Evolutionary conservation across 1,140 invertebrate genomes (phyloP), one percentile per base, ranked within the genome.

Genomic region (Dryas iulia): DNA sequence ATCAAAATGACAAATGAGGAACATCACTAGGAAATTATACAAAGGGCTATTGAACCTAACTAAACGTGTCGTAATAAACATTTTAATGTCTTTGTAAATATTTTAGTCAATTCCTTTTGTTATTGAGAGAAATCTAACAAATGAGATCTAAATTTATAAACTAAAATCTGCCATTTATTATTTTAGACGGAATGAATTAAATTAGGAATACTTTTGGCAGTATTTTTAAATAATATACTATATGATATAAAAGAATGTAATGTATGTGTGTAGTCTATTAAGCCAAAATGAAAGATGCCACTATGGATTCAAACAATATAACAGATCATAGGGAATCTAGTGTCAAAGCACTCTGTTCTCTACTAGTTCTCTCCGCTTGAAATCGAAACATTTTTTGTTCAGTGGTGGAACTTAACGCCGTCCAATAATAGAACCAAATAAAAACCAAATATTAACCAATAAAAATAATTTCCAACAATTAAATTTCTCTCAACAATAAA

Each of bases 1-100:
- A 68, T 68, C 21, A 54, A 61, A 67, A 33, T 54, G 31, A 67
- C 57, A 74, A 57, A 67, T 26, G 59, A 73, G 72, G 64, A 70
- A 76, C 68, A 73, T 67, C 39, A 73, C 60, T 72, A 72, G 57
- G 25, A 18, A 68, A 64, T 21, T 62, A 68, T 60, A 39, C 24
- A 47, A 28, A 62, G 26, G 31, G 33, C 33, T 24, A 57, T 28
- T 52, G 47, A 25, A 28, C 39, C 28, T 52, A 61, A 61, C 39
- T 52, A 53, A 61, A 47, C 10, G 6, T 47, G 39, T 47, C 18
- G 14, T 18, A 47, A 47, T 26, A 61, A 39, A 53, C 14, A 47
- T 52, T 47, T 23, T 12, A 39, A 26, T 61, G 25, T 52, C 8
- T 25, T 30, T 61, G 59, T 61, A 61, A 61, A 61, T 61, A 61